These are phyloP conservation scores for Entelurus aequoreus DNA, from an alignment of 2,113 vertebrate genomes.

Conservation along the genomic window DNA sequence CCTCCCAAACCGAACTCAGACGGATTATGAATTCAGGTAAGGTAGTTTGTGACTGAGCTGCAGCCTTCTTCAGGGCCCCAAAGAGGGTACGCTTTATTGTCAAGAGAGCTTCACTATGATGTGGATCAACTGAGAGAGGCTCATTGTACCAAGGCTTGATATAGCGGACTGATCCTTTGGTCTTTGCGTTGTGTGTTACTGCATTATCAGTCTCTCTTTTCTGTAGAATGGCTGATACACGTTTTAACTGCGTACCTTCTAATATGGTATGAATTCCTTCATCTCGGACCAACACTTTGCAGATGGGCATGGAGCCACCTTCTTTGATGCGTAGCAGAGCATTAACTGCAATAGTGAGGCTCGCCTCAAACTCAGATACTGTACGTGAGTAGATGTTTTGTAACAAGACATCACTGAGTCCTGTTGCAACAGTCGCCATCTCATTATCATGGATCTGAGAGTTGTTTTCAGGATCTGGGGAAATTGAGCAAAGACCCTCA, in stretches of 20 bases:
- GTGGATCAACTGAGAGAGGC: constrained; percentile 39
- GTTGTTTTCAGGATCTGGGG: constrained; percentile 13
- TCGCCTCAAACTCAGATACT: constrained; percentile 56
- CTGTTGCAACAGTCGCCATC: constrained; percentile 63
- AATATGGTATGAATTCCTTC: constrained; percentile 46
- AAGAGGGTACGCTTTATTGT: constrained; percentile 59
- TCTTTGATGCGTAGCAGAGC: constrained; percentile 72
- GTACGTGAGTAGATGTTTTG: constrained; percentile 60
- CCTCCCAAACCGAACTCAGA: constrained; percentile 58
- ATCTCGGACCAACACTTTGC: constrained; percentile 53
- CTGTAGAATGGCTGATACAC: constrained; percentile 50
- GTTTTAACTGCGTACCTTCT: constrained; percentile 53
- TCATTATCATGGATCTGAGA: constrained; percentile 48
- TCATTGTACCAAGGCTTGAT: constrained; percentile 56
- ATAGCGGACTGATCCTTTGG: constrained; percentile 20
- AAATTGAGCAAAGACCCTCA: constrained; percentile 55
- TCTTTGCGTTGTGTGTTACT: constrained; percentile 4
- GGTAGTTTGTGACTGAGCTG: constrained; percentile 25
- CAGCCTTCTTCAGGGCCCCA: constrained; percentile 40
- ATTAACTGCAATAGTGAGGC: constrained; percentile 68
- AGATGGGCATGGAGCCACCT: constrained; percentile 47
- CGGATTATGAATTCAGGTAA: constrained; percentile 51
- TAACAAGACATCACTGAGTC: constrained; percentile 64
- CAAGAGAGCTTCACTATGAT: constrained; percentile 54
- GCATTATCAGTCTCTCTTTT: not conserved